These are phyloP conservation scores for Drosophila bipectinata DNA, from an alignment of 1,140 invertebrate species.

Conservation along the genomic window DNA sequence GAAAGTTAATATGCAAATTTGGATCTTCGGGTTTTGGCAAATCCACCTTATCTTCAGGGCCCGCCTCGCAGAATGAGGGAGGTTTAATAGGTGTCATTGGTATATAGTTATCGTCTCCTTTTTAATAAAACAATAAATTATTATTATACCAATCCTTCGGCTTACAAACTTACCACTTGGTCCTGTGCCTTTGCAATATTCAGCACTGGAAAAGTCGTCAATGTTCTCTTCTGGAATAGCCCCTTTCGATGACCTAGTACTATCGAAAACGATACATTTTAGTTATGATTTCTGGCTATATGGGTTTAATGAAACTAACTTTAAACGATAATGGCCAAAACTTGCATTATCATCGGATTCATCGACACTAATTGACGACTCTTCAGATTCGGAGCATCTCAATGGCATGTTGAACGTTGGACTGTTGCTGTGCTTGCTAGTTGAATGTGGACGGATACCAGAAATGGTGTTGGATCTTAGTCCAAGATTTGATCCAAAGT, in stretches of 20 bases:
- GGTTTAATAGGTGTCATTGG: conserved; percentile 65
- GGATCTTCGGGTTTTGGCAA: conserved; percentile 20
- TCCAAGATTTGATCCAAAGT: conserved; percentile 53
- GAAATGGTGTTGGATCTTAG: conserved; percentile 72
- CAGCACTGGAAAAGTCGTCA: conserved; percentile 77
- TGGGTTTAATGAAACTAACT: conserved; percentile 38
- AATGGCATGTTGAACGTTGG: conserved; percentile 86
- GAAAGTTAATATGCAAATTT: conserved; percentile 49
- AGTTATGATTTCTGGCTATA: conserved; percentile 1
- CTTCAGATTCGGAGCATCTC: conserved; percentile 89
- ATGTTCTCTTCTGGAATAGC: conserved; percentile 87
- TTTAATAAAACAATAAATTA: conserved; percentile 13
- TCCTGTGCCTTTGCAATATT: conserved; percentile 38
- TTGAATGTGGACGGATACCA: conserved; percentile 86
- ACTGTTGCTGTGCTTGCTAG: conserved; percentile 87
- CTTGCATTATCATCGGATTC: conserved; percentile 87
- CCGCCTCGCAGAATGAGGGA: conserved; percentile 4
- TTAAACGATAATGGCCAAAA: conserved; percentile 60
- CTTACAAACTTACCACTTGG: conserved; percentile 25
- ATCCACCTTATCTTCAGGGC: conserved; percentile 20
- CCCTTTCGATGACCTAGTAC: conserved; percentile 55
- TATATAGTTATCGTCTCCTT: conserved; percentile 58
- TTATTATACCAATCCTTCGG: background rate
- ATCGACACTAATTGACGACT: conserved; percentile 89
- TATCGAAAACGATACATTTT: conserved; percentile 16